Conservation (phyloP, 2,797 vertebrate species). For the Leptoclinus maculatus region DNA sequence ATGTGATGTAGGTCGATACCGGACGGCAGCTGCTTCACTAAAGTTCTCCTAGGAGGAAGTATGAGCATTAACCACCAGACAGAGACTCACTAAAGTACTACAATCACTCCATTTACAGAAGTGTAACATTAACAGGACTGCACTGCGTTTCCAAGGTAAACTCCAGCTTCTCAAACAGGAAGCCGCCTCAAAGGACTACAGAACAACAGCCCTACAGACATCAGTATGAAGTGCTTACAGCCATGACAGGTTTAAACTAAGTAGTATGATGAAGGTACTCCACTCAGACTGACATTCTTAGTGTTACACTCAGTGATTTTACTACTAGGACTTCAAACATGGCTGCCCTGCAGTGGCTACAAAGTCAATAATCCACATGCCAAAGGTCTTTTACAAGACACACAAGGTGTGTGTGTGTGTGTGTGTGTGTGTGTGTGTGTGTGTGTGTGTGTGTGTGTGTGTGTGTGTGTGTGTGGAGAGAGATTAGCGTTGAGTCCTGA, state of each 20-base stretch:
- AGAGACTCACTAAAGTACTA: neutral
- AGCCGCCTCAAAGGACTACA: neutral
- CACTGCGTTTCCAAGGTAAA: neutral
- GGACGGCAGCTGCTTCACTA: neutral
- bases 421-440: conserved; percentile 20
- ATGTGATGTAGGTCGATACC: no score
- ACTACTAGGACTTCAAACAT: conserved; percentile 54
- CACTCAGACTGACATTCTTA: no score
- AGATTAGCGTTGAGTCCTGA: conserved; percentile 60
- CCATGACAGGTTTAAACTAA: neutral
- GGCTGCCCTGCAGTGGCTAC: conserved; percentile 44
- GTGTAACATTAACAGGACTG: neutral
- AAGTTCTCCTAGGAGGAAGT: neutral
- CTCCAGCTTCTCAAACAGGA: neutral
- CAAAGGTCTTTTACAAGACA: conserved; percentile 66
- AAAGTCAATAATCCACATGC: conserved; percentile 69
- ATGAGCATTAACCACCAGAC: neutral
- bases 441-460: conserved; percentile 20
- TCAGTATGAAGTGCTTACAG: neutral
- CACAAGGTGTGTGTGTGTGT: conserved; percentile 33
- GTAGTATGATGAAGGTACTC: neutral
- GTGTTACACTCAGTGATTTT: no score
- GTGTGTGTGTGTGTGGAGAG: conserved; percentile 19
- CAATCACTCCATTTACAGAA: neutral
- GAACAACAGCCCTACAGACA: neutral